Evolutionary conservation across 2,888 invertebrate species (phyloP).

Genomic region (Netelia fuscicornis): DNA sequence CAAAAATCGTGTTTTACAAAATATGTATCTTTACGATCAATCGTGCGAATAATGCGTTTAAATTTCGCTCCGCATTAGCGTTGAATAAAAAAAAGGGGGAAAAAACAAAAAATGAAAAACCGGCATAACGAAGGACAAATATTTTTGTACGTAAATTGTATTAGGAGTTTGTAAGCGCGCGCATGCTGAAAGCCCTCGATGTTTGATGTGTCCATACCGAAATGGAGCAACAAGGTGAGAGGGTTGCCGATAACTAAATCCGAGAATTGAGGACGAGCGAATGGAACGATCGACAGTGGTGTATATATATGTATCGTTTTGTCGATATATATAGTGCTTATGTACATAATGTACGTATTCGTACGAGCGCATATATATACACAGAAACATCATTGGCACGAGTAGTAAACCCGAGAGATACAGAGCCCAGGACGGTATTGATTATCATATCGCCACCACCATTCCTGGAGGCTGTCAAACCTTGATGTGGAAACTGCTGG

Average conservation of each 20-base stretch:
- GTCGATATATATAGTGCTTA: too few relatives aligned
- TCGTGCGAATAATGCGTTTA: too few relatives aligned
- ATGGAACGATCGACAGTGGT: conserved; percentile 3
- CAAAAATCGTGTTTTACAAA: too few relatives aligned
- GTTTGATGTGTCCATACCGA: neutral
- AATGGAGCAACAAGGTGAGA: conserved; percentile 32
- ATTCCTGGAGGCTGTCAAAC: conserved; percentile 52
- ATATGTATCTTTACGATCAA: too few relatives aligned
- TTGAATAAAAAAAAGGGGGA: too few relatives aligned
- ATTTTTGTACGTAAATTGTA: neutral
- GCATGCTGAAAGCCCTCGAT: neutral
- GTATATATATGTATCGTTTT: neutral
- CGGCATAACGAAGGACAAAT: neutral
- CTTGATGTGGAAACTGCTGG: conserved; percentile 51
- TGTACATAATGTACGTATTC: too few relatives aligned
- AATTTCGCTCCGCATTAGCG: too few relatives aligned
- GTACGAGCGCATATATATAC: too few relatives aligned
- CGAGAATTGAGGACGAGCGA: conserved; percentile 15
- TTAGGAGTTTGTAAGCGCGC: neutral
- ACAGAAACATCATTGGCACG: conserved; percentile 39
- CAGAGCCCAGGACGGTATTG: conserved; percentile 53
- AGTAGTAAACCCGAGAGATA: conserved; percentile 49
- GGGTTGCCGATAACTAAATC: conserved; percentile 20
- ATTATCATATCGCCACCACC: conserved; percentile 60
- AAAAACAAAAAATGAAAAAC: neutral